phyloP scores from a whole-genome alignment of 2,113 vertebrate genomes.

The Phalacrocorax aristotelis region DNA sequence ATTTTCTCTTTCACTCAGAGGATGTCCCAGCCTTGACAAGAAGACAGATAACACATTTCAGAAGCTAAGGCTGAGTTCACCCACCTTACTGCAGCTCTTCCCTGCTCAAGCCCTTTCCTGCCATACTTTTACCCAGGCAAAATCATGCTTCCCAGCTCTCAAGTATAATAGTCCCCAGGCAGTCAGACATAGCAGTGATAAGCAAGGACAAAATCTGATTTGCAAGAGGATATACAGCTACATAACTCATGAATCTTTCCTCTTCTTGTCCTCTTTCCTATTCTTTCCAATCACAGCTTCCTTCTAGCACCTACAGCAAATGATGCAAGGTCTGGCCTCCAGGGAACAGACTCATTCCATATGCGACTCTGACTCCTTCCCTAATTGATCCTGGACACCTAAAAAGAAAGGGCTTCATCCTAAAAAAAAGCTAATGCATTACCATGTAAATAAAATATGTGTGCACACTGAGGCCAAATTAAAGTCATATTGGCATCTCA shows the following conservation, averaged over 20 bases:
- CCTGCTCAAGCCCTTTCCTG: not conserved
- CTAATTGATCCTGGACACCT: not conserved
- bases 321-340: not conserved
- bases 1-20: slow-evolving; percentile 7
- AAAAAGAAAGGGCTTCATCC: not conserved
- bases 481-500: not conserved
- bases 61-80: not conserved
- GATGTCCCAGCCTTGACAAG: not conserved
- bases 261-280: not conserved
- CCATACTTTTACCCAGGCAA: not conserved
- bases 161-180: not conserved
- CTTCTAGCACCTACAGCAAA: not conserved
- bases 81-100: not conserved
- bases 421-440: not conserved
- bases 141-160: not conserved
- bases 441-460: not conserved
- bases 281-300: not conserved
- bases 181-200: not conserved
- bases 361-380: not conserved
- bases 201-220: not conserved
- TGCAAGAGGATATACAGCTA: not conserved
- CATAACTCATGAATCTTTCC: not conserved
- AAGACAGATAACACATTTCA: slow-evolving; percentile 7
- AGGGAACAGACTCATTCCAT: not conserved
- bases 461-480: not conserved